These are phyloP conservation scores for Drosophila serrata DNA, from an alignment of 1,140 invertebrate genomes.

Conservation along the genomic window DNA sequence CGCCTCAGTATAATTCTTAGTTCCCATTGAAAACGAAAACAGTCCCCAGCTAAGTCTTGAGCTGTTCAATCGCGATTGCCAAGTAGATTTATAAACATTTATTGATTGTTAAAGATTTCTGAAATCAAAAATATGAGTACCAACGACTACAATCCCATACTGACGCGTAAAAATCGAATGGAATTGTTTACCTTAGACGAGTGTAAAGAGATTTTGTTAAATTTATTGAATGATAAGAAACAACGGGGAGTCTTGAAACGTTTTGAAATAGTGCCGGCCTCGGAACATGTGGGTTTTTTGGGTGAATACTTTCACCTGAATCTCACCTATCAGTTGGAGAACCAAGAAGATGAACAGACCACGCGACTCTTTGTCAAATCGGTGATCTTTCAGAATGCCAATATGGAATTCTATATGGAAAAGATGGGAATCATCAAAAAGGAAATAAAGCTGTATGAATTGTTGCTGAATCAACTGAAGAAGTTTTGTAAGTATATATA, in stretches of 20 bases:
- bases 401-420: slow-evolving; percentile 60
- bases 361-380: slow-evolving; percentile 75
- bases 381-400: slow-evolving; percentile 61
- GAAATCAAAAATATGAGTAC: slow-evolving; percentile 34
- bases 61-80: background rate
- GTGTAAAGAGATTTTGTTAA: slow-evolving; percentile 59
- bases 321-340: slow-evolving; percentile 52
- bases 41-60: slow-evolving; percentile 20
- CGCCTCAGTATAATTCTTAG: background rate
- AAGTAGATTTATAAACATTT: background rate
- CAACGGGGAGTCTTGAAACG: slow-evolving; percentile 30
- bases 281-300: slow-evolving; percentile 63
- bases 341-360: slow-evolving; percentile 18
- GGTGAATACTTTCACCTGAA: slow-evolving; percentile 76
- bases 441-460: slow-evolving; percentile 60
- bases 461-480: slow-evolving; percentile 66
- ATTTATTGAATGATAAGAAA: slow-evolving; percentile 56
- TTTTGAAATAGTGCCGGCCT: slow-evolving; percentile 68
- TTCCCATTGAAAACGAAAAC: slow-evolving; percentile 15
- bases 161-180: slow-evolving; percentile 48
- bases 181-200: slow-evolving; percentile 63
- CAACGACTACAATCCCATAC: slow-evolving; percentile 43
- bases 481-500: slow-evolving; percentile 58
- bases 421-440: slow-evolving; percentile 60
- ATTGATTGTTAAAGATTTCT: background rate